Conservation (phyloP, 2,113 vertebrate genomes). For the Corythoichthys haematopterus region DNA sequence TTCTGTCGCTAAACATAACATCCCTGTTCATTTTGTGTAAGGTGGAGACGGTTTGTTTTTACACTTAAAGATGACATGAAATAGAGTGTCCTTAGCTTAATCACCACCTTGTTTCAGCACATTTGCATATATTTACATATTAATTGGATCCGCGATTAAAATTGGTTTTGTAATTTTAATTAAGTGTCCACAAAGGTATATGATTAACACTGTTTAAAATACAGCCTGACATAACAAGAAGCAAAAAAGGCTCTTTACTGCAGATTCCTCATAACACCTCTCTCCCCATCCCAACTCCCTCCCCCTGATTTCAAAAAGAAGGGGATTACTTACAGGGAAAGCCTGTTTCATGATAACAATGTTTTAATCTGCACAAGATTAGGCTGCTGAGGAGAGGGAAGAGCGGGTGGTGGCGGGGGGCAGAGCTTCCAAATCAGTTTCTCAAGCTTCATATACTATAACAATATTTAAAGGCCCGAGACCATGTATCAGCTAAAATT, state of each 20-base stretch:
- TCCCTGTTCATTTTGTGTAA: slow-evolving; percentile 55
- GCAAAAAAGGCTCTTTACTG: slow-evolving; percentile 77
- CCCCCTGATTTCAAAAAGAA: slow-evolving; percentile 46
- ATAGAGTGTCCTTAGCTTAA: slow-evolving; percentile 99
- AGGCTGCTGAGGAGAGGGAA: slow-evolving; percentile 84
- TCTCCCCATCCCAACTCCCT: slow-evolving; percentile 1
- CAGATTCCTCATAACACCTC: slow-evolving; percentile 75
- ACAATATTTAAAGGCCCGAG: slow-evolving; percentile 49
- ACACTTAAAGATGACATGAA: slow-evolving; percentile 99
- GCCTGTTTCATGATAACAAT: slow-evolving; percentile 97
- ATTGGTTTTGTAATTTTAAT: slow-evolving; percentile 99
- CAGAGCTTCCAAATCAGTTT: slow-evolving; percentile 74
- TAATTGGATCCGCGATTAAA: slow-evolving; percentile 99
- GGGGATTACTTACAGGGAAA: slow-evolving; percentile 98
- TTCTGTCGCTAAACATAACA: slow-evolving; percentile 88
- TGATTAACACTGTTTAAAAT: slow-evolving; percentile 99
- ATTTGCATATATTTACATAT: slow-evolving; percentile 99
- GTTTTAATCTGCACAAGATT: slow-evolving; percentile 99
- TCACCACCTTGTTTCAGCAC: slow-evolving; percentile 99
- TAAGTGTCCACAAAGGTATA: slow-evolving; percentile 99
- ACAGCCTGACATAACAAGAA: slow-evolving; percentile 99
- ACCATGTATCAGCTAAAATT: slow-evolving; percentile 9
- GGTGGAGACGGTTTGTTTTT: slow-evolving; percentile 87
- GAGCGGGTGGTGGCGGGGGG: slow-evolving; percentile 16
- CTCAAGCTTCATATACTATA: slow-evolving; percentile 80